Conservation (phyloP, 2,113 vertebrate genomes). For the Eonycteris spelaea region DNA sequence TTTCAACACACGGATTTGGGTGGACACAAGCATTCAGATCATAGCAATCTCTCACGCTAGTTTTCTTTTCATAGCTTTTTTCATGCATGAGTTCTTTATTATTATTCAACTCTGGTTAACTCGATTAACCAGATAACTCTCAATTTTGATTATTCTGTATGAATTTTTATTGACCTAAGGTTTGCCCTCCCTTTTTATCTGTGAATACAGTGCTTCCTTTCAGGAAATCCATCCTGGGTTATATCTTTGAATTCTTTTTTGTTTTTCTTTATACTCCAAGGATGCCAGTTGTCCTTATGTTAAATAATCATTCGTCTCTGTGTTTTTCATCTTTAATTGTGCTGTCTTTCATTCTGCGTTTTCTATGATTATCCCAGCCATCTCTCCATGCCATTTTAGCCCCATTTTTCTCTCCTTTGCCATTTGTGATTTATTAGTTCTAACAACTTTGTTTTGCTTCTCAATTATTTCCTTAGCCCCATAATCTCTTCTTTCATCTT, state of each 20-base stretch:
- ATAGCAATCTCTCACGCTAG: neutral
- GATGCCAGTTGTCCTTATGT: neutral
- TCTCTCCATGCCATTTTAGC: neutral
- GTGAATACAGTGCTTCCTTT: neutral
- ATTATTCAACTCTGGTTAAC: neutral
- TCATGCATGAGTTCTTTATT: neutral
- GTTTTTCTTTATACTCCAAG: neutral
- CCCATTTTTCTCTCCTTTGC: neutral
- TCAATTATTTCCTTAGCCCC: neutral
- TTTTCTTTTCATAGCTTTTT: neutral
- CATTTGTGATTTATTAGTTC: neutral
- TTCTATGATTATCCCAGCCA: neutral
- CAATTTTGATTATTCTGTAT: neutral
- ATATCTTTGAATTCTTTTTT: neutral
- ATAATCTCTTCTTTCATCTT: neutral
- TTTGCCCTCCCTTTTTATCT: neutral
- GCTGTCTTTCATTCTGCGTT: neutral
- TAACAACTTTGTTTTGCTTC: neutral
- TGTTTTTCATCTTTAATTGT: neutral
- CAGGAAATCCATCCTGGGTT: neutral
- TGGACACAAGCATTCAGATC: neutral
- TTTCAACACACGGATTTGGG: neutral
- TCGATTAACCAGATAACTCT: neutral
- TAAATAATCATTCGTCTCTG: neutral
- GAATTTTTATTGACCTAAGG: neutral